A percentile compares a stretch with the other conserved stretches of the same genome.
phyloP scores from a whole-genome alignment of 2,888 invertebrate species.

The Seira musarum region DNA sequence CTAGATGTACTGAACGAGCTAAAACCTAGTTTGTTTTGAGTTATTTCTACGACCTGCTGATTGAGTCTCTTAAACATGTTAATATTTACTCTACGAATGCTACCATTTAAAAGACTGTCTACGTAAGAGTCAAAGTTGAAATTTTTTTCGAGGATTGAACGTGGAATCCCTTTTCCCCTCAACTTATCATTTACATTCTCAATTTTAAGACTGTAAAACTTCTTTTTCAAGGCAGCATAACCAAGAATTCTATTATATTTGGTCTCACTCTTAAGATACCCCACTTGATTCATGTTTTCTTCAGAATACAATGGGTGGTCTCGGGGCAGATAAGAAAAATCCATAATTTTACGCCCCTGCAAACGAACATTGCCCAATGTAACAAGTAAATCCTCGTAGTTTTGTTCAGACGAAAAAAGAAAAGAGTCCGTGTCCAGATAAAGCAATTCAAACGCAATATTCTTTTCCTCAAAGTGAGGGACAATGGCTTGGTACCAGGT shows the following conservation, averaged over 20 bases:
- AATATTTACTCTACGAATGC: neutral
- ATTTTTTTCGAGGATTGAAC: neutral
- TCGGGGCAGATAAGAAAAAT: neutral
- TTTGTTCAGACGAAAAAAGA: neutral
- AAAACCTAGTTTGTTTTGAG: slow-evolving; percentile 14
- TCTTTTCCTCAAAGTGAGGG: neutral
- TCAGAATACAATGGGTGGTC: neutral
- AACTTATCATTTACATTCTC: neutral
- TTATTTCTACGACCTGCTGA: slow-evolving; percentile 17
- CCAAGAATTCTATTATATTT: neutral
- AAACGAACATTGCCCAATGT: neutral
- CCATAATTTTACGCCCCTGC: neutral
- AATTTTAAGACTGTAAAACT: neutral
- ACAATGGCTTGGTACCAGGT: neutral
- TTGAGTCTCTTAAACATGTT: slow-evolving; percentile 19
- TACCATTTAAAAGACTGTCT: neutral
- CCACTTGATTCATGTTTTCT: neutral
- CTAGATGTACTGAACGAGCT: slow-evolving; percentile 16
- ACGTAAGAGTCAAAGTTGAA: neutral
- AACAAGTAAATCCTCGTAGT: neutral
- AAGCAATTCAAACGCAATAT: neutral
- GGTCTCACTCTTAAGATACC: neutral
- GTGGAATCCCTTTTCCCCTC: neutral
- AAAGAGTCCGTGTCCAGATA: neutral
- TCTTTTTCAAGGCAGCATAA: neutral